Base-by-base conservation (phyloP, 2,888 invertebrate genomes). In the Leptinotarsa tumamoca region DNA sequence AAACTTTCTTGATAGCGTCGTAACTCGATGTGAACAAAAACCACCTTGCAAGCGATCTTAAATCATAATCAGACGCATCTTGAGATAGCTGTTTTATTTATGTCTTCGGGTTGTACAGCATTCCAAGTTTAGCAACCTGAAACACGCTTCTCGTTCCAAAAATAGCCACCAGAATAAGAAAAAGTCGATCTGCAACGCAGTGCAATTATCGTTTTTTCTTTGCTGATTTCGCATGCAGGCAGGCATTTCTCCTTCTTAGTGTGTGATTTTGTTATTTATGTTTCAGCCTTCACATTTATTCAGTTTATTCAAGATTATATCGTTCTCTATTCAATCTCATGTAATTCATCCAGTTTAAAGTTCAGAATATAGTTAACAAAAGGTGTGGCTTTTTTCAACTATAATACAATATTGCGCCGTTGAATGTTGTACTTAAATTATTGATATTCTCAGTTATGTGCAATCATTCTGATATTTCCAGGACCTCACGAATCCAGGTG, bases 71-170 rank as follows among this genome's bases (percentile, higher is more conserved):
- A 58, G 69, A 73, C 69, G 68, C 75, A 72, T 75, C 75, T 75
- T 72, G 61, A 71, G 72, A 72, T 66, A 61, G 63, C 63, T 52
- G 68, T 72, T 68, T 72, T 75, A 75, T 75, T 75, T 75, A 75
- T 71, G 71, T 75, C 75, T 75, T 75, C 75, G 70, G 75, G 75
- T 75, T 68, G 63, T 72, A 72, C 75, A 61, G 49, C 74, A 68
- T 71, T 74, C 71, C 71, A 27, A 75, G 68, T 75, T 68, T 63
- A 72, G 67, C 61, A 58, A 67, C 73, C 67, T 33, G 68, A 51
- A 58, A 71, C 71, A 61, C 68, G 63, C 50, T 72, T 76, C 75
- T 72, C 67, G 75, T 69, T 76, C 73, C 76, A 71, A 68, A 76
- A 76, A 76, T 76, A 76, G 73, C 21, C 76, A 17, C 68, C 76